phyloP scores from a whole-genome alignment of 2,797 vertebrate species.

The Halcyon chelicuti region DNA sequence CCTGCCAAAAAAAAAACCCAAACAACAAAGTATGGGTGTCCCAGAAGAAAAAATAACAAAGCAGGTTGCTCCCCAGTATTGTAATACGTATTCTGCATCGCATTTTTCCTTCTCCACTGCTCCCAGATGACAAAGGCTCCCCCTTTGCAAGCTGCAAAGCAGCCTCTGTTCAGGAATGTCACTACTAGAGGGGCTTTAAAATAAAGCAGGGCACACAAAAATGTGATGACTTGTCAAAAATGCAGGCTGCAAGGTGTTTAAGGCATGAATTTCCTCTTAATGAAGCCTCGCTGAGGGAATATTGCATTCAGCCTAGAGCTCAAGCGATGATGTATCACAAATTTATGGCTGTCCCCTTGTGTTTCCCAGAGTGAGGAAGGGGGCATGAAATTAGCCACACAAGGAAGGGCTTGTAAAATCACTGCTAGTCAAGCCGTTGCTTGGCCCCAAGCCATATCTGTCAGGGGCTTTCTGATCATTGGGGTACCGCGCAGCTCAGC shows the following conservation, averaged over 20 bases:
- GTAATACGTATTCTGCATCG: background rate
- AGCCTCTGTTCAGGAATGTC: conserved; percentile 29
- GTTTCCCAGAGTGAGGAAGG: conserved; percentile 18
- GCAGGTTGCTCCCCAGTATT: background rate
- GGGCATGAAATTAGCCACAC: background rate
- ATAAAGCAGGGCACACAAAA: conserved; percentile 63
- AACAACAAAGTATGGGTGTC: too few species aligned
- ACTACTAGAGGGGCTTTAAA: conserved; percentile 34
- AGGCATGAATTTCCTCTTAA: conserved; percentile 69
- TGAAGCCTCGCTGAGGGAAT: conserved; percentile 46
- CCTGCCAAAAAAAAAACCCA: background rate
- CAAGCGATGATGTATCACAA: conserved; percentile 36
- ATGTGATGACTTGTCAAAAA: conserved; percentile 55
- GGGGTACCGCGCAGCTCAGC: background rate
- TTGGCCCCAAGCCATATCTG: background rate
- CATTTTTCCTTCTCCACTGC: background rate
- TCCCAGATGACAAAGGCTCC: background rate
- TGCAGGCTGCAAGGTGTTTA: conserved; percentile 56
- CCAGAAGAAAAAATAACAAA: background rate
- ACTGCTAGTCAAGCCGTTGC: background rate
- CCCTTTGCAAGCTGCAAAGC: background rate
- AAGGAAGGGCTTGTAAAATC: conserved; percentile 17
- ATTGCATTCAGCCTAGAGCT: conserved; percentile 11
- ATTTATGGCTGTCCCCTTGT: conserved; percentile 55
- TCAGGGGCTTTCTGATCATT: background rate